Conservation (phyloP, 2,797 vertebrate species). For the Hemibagrus guttatus region DNA sequence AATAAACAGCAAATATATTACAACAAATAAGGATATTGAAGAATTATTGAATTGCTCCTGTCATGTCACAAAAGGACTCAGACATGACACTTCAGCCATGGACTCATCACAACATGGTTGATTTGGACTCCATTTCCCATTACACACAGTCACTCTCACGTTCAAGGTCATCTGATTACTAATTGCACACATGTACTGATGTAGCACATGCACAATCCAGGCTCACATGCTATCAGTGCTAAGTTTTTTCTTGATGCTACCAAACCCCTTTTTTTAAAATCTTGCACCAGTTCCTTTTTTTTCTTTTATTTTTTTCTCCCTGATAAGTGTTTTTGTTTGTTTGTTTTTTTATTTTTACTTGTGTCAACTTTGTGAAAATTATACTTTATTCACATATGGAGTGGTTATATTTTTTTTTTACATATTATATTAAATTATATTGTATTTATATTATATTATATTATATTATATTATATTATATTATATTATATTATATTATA, state of each 20-base stretch:
- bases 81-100: not conserved
- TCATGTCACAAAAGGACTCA: too few species aligned
- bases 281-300: not conserved
- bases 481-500: too few species aligned
- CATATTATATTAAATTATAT: too few species aligned
- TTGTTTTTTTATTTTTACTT: too few species aligned
- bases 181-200: not conserved
- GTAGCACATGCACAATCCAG: not conserved
- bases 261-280: not conserved
- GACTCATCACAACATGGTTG: not conserved
- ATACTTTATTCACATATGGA: too few species aligned
- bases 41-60: not conserved
- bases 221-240: not conserved
- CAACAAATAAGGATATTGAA: not conserved
- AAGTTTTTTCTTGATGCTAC: not conserved
- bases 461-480: too few species aligned
- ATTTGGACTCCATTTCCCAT: not conserved
- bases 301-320: not conserved
- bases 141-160: not conserved
- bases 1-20: constrained; percentile 4
- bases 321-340: not conserved
- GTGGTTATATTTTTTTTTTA: too few species aligned
- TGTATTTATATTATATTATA: too few species aligned
- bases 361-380: too few species aligned
- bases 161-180: not conserved